Evolutionary conservation across 1,140 invertebrate genomes (phyloP).

Genomic region (Octopus bimaculoides): DNA sequence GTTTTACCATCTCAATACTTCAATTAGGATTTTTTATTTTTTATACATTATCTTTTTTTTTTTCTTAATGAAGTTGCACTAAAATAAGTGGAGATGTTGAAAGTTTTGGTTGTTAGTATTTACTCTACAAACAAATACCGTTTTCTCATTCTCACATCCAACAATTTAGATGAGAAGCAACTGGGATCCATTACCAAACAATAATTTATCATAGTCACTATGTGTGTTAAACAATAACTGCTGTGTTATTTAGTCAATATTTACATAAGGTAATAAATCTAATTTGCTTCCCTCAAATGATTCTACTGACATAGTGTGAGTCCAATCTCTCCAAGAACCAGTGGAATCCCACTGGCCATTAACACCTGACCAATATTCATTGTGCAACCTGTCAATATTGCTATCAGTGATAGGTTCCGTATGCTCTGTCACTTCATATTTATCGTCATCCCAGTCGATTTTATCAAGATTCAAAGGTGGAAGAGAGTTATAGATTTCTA

Average conservation of each 20-base stretch:
- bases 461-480: slow-evolving; percentile 65
- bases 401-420: slow-evolving; percentile 44
- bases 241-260: slow-evolving; percentile 66
- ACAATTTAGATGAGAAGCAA: background rate
- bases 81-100: too few relatives aligned
- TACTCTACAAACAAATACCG: too few relatives aligned
- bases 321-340: slow-evolving; percentile 76
- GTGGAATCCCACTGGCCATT: slow-evolving; percentile 66
- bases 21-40: too few relatives aligned
- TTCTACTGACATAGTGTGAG: slow-evolving; percentile 71
- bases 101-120: too few relatives aligned
- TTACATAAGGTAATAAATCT: slow-evolving; percentile 88
- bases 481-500: slow-evolving; percentile 57
- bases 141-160: background rate
- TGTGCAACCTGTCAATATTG: slow-evolving; percentile 57
- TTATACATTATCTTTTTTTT: too few relatives aligned
- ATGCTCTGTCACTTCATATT: slow-evolving; percentile 28
- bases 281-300: slow-evolving; percentile 72
- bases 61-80: too few relatives aligned
- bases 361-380: slow-evolving; percentile 60
- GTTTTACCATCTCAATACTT: too few relatives aligned
- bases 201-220: background rate
- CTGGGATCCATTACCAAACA: background rate
- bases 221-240: background rate
- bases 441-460: slow-evolving; percentile 60